Base-by-base conservation (phyloP, 1,140 invertebrate genomes). In the Melitaea cinxia region DNA sequence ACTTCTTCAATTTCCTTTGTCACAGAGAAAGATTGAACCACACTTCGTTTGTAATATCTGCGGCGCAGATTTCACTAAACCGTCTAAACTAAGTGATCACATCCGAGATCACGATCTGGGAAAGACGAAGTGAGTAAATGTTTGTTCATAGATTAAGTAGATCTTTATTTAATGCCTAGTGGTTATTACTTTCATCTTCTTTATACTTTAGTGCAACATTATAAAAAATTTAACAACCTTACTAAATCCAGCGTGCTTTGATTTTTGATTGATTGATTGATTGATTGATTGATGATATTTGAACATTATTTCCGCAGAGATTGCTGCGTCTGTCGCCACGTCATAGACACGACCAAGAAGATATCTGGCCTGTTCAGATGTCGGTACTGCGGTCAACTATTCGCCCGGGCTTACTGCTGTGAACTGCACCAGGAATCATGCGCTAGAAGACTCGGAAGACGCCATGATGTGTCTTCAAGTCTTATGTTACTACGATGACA, bases 341-440 rank as follows among this genome's bases (percentile, higher is more conserved):
- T 79, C 0, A 26, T 87, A 24, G 77, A 85, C 14, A n/a, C 35
- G 10, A 37, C 55, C 1, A 35, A 59, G 1, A 52, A 56, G n/a
- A 63, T 39, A 0, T 5, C 59, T n/a, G 57, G 68, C 2, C 58
- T 83, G 0, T 90, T 83, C 65, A 55, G 55, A 45, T 90, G 88
- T 39, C 62, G 60, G 45, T 79, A 80, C 58, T 90, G 88, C 47
- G 78, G 81, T 0, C 75, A 84, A 55, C 61, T 65, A 30, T 90
- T 90, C 61, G 78, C 77, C 3, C 66, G 85, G 12, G 83, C 85
- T 0, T 88, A 90, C 67, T 88, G 88, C 60, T 83, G 84, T 37
- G 79, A 90, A 64, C 64, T 90, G n/a, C 88, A 90, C 42, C 78
- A 90, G 66, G 57, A 80, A 21, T 37, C 68, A 0, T 88, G 87